Evolutionary conservation across 2,113 vertebrate species (phyloP).

Genomic region (Galemys pyrenaicus): DNA sequence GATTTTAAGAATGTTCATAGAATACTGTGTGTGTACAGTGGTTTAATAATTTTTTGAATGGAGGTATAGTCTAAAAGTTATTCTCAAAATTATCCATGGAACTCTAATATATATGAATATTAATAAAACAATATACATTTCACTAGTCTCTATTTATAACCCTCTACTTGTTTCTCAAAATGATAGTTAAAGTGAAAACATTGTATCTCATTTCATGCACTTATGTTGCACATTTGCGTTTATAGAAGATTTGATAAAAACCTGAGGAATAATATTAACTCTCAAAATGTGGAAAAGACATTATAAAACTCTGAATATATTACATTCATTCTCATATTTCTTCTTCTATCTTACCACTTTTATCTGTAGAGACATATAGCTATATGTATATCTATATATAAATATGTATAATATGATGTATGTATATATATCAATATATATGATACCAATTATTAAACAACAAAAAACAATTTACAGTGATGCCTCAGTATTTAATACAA

Average conservation of each 20-base stretch:
- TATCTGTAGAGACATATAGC: background rate
- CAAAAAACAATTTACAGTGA: background rate
- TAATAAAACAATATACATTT: background rate
- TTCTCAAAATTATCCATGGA: background rate
- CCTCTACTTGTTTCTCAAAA: background rate
- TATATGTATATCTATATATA: too few species aligned
- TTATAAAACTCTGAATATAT: background rate
- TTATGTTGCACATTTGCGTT: background rate
- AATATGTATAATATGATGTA: too few species aligned
- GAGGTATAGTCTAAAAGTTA: background rate
- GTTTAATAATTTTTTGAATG: background rate
- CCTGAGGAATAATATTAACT: background rate
- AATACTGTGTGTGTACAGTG: background rate
- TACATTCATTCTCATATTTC: background rate
- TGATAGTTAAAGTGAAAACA: background rate
- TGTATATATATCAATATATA: too few species aligned
- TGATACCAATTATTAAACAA: background rate
- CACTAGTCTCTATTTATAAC: background rate
- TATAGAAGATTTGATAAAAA: background rate
- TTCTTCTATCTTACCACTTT: background rate
- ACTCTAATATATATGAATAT: background rate
- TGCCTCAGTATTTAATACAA: background rate
- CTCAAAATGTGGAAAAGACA: background rate
- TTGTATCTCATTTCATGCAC: background rate
- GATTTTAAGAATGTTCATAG: background rate